Evolutionary conservation across 2,888 invertebrate species (phyloP).

Genomic region (Nowickia ferox): DNA sequence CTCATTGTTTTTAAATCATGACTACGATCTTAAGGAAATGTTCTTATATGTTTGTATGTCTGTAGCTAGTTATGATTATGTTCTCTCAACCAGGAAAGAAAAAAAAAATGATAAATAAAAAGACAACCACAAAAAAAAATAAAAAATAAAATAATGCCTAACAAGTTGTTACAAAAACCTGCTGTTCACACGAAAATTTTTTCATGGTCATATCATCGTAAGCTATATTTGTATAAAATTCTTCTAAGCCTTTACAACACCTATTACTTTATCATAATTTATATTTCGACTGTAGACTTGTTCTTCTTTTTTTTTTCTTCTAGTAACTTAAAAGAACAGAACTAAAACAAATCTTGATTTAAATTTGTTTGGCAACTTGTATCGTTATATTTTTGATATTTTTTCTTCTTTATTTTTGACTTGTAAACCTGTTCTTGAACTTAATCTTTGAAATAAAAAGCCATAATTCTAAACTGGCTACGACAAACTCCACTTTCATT

Average conservation of each 20-base stretch:
- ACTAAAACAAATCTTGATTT: conserved; percentile 62
- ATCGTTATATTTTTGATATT: conserved; percentile 8
- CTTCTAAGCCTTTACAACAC: conserved; percentile 47
- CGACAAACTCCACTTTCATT: conserved; percentile 57
- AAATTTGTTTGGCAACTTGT: conserved; percentile 17
- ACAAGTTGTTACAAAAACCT: conserved; percentile 55
- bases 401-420: neutral
- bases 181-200: conserved; percentile 60
- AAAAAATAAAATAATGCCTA: conserved; percentile 13
- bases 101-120: neutral
- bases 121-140: conserved; percentile 36
- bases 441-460: conserved; percentile 35
- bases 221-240: conserved; percentile 23
- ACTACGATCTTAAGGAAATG: conserved; percentile 70
- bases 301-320: neutral
- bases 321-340: conserved; percentile 16
- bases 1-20: conserved; percentile 70
- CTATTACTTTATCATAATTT: conserved; percentile 68
- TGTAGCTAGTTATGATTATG: neutral
- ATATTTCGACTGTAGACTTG: conserved; percentile 50
- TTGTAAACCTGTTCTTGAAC: conserved; percentile 45
- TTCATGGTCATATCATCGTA: conserved; percentile 51
- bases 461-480: conserved; percentile 25
- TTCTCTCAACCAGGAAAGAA: conserved; percentile 48
- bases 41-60: conserved; percentile 22